Evolutionary conservation across 2,797 vertebrate species (phyloP).

Genomic region (Oryzias sinensis): DNA sequence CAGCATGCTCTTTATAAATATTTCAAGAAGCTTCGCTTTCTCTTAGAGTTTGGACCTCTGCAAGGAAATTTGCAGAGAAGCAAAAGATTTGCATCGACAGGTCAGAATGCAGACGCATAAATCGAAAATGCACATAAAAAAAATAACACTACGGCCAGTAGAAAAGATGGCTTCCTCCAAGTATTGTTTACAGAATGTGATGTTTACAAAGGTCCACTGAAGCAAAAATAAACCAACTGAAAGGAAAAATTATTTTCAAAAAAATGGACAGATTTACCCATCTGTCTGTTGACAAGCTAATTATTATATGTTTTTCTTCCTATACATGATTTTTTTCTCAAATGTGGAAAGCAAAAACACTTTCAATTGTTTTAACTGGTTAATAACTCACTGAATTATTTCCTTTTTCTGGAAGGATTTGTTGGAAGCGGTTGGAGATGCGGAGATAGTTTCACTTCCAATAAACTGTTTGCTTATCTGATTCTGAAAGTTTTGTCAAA

Average conservation of each 20-base stretch:
- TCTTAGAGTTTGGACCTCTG: constrained; percentile 32
- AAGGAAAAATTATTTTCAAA: no score
- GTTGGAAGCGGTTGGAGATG: constrained; percentile 8
- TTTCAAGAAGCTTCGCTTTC: constrained; percentile 45
- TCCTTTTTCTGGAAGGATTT: constrained; percentile 35
- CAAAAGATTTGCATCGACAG: constrained; percentile 28
- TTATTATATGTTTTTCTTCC: constrained; percentile 28
- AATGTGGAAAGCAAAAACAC: constrained; percentile 65
- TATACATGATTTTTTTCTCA: constrained; percentile 19
- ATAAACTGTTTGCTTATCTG: constrained; percentile 5
- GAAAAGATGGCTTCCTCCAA: no score
- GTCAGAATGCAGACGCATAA: constrained; percentile 36
- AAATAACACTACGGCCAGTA: background rate
- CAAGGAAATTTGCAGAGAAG: constrained; percentile 30
- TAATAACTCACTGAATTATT: constrained; percentile 5
- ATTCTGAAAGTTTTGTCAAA: constrained; percentile 19
- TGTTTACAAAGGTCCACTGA: no score
- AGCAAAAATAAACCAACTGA: no score
- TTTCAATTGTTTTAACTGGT: background rate
- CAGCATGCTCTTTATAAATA: constrained; percentile 54
- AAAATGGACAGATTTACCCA: no score
- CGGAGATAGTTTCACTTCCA: constrained; percentile 18
- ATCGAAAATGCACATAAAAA: constrained; percentile 29
- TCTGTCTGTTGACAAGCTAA: constrained; percentile 54
- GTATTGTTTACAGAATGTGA: no score